phyloP scores from a whole-genome alignment of 2,888 invertebrate species.

The Thereva unica region DNA sequence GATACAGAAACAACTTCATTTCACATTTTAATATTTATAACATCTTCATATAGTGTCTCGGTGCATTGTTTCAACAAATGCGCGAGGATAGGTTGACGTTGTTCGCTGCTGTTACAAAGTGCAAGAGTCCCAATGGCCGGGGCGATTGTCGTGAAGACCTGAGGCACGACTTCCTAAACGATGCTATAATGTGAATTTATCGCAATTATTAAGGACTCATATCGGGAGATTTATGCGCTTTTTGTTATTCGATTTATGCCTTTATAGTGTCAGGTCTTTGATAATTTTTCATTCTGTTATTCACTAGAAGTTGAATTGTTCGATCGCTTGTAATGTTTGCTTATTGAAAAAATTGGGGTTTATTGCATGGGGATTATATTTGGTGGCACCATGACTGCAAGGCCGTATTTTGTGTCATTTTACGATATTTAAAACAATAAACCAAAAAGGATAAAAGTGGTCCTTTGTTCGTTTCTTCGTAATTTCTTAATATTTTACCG shows the following conservation, averaged over 20 bases:
- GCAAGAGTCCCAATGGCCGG: slow-evolving; percentile 17
- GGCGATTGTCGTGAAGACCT: slow-evolving; percentile 39
- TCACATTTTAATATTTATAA: slow-evolving; percentile 40
- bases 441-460: too few relatives aligned
- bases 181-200: slow-evolving; percentile 42
- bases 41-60: slow-evolving; percentile 34
- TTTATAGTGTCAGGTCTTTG: slow-evolving; percentile 26
- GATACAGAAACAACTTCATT: slow-evolving; percentile 39
- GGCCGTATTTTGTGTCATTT: too few relatives aligned
- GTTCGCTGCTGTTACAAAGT: slow-evolving; percentile 11
- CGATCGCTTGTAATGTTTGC: not conserved
- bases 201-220: slow-evolving; percentile 41
- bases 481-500: too few relatives aligned
- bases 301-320: slow-evolving; percentile 18
- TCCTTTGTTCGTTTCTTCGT: too few relatives aligned
- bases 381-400: slow-evolving; percentile 16
- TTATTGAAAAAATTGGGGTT: not conserved
- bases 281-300: slow-evolving; percentile 27
- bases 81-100: slow-evolving; percentile 9
- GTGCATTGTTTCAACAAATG: slow-evolving; percentile 37
- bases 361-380: slow-evolving; percentile 36
- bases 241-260: slow-evolving; percentile 35
- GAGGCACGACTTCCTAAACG: slow-evolving; percentile 37
- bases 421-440: too few relatives aligned
- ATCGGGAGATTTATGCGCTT: slow-evolving; percentile 38